phyloP scores from a whole-genome alignment of 2,888 invertebrate genomes.

The Drosophila birchii region DNA sequence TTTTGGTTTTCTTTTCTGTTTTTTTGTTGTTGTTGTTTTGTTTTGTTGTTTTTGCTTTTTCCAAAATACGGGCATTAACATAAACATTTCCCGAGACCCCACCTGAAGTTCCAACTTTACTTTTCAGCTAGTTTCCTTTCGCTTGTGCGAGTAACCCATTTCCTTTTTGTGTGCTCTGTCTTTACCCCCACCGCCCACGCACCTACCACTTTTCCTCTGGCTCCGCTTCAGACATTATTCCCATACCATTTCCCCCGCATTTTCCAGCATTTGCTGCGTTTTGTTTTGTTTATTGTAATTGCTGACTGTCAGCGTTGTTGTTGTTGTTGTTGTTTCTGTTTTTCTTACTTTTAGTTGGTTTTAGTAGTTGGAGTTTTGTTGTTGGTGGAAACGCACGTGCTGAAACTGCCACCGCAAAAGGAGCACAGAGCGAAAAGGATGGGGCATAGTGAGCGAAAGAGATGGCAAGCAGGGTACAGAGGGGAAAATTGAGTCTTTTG shows the following conservation, averaged over 20 bases:
- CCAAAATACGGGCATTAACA: conserved; percentile 19
- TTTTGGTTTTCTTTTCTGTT: not conserved
- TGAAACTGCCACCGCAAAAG: conserved; percentile 49
- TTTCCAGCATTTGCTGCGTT: conserved; percentile 69
- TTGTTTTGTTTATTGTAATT: conserved; percentile 76
- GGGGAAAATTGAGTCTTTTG: not conserved
- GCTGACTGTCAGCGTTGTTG: conserved; percentile 64
- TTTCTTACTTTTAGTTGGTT: conserved; percentile 33
- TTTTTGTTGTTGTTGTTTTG: not conserved
- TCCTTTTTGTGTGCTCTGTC: conserved; percentile 17
- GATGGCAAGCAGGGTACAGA: not conserved
- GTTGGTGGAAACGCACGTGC: conserved; percentile 40
- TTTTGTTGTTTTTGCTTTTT: not conserved
- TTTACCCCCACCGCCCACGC: not conserved
- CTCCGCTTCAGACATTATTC: not conserved
- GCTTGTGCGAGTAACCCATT: conserved; percentile 36
- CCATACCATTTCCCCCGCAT: conserved; percentile 13
- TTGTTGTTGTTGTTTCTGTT: conserved; percentile 32
- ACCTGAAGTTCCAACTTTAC: conserved; percentile 24
- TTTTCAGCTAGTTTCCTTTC: conserved; percentile 15
- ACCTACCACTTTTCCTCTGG: not conserved
- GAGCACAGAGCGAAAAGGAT: conserved; percentile 19
- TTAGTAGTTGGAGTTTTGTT: conserved; percentile 32
- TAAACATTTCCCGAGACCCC: conserved; percentile 22
- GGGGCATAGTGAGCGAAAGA: not conserved